Base-by-base conservation (phyloP, 2,113 vertebrate genomes). In the Edolisoma coerulescens region DNA sequence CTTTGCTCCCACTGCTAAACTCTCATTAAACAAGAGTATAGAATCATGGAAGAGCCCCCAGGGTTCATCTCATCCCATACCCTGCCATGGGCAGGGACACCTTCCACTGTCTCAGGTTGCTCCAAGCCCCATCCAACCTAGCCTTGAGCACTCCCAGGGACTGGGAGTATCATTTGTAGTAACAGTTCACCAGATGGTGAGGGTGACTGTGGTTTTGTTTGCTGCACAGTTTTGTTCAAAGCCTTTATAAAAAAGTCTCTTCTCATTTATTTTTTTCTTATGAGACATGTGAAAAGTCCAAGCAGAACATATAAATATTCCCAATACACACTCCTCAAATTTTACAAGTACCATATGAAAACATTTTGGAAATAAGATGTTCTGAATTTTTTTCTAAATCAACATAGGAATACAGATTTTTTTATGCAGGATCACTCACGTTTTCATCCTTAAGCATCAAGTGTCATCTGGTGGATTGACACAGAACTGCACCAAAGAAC, bases 401-500 rank as follows among this genome's bases (percentile, higher is more conserved):
- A 74, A 28, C 37, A 50, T 10, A 56, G 6, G 27, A 93, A 82
- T n/a, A 44, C 13, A n/a, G 59, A 42, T 32, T 73, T 85, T 69
- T 70, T 42, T 52, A 77, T 33, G 44, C 33, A 63, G 35, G 52
- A 71, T 8, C 47, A 71, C 37, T 78, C 73, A 86, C 71, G n/a
- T 84, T 91, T 70, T 70, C 50, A 92, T 94, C 79, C 69, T 71
- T 83, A 87, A 95, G 85, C 82, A 96, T 84, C 82, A 96, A 91
- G 95, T 95, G 97, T 89, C 97, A 97, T 96, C 97, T 97, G 94
- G 93, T 97, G 97, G 97, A 95, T 24, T 90, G 88, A 91, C 78
- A 89, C 13, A 96, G 95, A 97, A 97, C 47, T 97, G 90, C 97
- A 97, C 27, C 22, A 35, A 60, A 85, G 77, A 94, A 93, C 4